Percentiles rank a stretch among this genome's conserved stretches.
Conservation (phyloP, 2,113 vertebrate species). For the Psittacula cyanocephala region DNA sequence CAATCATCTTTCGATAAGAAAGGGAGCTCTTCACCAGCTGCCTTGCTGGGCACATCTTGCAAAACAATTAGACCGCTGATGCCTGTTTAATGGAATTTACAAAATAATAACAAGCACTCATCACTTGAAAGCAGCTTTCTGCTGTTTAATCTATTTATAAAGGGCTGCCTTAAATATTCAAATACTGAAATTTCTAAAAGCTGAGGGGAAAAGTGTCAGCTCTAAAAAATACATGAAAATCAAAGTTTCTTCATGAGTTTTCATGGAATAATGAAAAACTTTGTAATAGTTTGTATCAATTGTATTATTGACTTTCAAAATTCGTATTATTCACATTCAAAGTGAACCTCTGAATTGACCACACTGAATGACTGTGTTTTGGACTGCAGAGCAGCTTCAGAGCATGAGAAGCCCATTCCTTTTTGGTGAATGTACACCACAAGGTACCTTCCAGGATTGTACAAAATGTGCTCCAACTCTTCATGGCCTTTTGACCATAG, state of each 20-base stretch:
- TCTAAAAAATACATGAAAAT: not conserved
- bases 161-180: not conserved
- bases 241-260: not conserved
- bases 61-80: slow-evolving; percentile 28
- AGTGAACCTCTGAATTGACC: not conserved
- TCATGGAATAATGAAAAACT: not conserved
- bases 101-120: slow-evolving; percentile 22
- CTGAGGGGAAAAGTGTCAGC: not conserved
- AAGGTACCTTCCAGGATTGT: not conserved
- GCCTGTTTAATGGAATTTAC: slow-evolving; percentile 23
- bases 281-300: not conserved
- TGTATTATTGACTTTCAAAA: not conserved
- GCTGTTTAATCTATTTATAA: not conserved
- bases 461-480: not conserved
- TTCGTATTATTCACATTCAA: not conserved
- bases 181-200: not conserved
- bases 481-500: not conserved
- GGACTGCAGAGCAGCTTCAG: not conserved
- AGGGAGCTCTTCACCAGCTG: slow-evolving; percentile 31
- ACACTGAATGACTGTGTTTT: not conserved
- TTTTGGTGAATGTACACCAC: not conserved
- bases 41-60: slow-evolving; percentile 19
- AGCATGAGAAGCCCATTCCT: not conserved
- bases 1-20: slow-evolving; percentile 27
- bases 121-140: not conserved